phyloP scores from a whole-genome alignment of 2,888 invertebrate species.

The Pollenia amentaria region DNA sequence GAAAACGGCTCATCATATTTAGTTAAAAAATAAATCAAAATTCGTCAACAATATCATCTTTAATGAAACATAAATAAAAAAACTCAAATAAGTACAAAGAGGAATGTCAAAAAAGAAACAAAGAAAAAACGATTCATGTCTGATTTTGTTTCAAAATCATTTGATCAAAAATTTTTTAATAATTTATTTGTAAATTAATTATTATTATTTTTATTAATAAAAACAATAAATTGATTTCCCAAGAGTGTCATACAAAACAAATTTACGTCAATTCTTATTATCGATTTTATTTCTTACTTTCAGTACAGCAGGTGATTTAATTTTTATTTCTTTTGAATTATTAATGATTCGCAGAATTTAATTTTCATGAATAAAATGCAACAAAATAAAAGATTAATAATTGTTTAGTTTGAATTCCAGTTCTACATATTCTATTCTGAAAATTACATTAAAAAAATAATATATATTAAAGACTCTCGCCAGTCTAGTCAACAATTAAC shows the following conservation, averaged over 20 bases:
- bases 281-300: background rate
- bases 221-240: background rate
- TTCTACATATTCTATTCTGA: background rate
- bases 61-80: no score
- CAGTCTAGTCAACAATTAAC: constrained; percentile 18
- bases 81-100: no score
- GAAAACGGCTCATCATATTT: no score
- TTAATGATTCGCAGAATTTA: constrained; percentile 28
- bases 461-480: background rate
- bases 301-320: background rate
- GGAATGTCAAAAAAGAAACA: no score
- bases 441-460: background rate
- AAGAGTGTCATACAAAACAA: background rate
- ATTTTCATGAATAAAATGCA: background rate
- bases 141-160: no score
- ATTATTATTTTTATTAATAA: background rate
- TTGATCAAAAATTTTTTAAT: no score
- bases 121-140: no score
- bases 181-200: background rate
- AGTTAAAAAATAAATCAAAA: no score
- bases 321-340: constrained; percentile 4
- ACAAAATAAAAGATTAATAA: constrained; percentile 10
- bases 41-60: no score
- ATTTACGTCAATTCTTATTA: background rate
- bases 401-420: constrained; percentile 16